phyloP scores from a whole-genome alignment of 2,113 vertebrate genomes.

The Thunnus maccoyii region DNA sequence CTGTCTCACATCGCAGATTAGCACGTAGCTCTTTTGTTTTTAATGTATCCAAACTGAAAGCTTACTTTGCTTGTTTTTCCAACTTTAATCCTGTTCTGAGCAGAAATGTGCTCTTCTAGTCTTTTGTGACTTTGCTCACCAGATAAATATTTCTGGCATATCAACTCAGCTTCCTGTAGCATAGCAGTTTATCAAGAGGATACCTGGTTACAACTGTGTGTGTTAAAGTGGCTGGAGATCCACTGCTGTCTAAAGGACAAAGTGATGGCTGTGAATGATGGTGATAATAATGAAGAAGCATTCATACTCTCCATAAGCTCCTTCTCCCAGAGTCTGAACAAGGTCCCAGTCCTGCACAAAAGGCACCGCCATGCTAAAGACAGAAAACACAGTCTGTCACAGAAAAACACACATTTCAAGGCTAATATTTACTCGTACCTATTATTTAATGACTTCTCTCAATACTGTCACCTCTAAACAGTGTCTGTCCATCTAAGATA shows the following conservation, averaged over 20 bases:
- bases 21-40: too few relatives aligned
- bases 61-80: neutral
- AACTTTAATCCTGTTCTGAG: neutral
- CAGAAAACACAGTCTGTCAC: constrained; percentile 10
- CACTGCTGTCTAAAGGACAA: too few relatives aligned
- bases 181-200: neutral
- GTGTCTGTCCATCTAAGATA: neutral
- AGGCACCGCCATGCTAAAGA: constrained; percentile 90
- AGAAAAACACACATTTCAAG: neutral
- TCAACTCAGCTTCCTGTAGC: neutral
- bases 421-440: neutral
- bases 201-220: neutral
- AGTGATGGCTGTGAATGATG: neutral
- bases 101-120: neutral
- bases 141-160: neutral
- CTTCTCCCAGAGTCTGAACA: constrained; percentile 95
- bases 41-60: neutral
- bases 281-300: neutral
- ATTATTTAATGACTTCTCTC: neutral
- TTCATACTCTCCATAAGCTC: constrained; percentile 97
- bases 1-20: too few relatives aligned
- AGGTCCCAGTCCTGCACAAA: constrained; percentile 98
- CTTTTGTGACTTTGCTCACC: too few relatives aligned
- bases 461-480: neutral
- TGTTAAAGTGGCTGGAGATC: too few relatives aligned